Evolutionary conservation across 1,140 invertebrate species (phyloP).

Genomic region (Eumeta japonica): DNA sequence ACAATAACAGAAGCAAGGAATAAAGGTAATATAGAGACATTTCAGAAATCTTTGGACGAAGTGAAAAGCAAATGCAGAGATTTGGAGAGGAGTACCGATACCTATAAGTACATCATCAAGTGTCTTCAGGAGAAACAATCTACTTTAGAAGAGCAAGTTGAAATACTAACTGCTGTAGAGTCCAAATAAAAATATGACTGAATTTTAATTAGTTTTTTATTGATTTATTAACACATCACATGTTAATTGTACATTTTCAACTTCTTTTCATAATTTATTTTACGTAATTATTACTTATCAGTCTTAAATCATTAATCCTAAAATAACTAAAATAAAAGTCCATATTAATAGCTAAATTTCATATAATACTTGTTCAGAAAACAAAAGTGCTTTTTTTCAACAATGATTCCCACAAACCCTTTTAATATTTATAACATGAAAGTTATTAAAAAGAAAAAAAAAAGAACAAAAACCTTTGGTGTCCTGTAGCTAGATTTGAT

Average conservation of each 20-base stretch:
- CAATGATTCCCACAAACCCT: too few species aligned
- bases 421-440: too few species aligned
- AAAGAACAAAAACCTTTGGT: too few species aligned
- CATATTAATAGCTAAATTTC: too few species aligned
- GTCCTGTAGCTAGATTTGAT: too few species aligned
- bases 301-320: too few species aligned
- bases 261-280: background rate
- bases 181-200: constrained; percentile 35
- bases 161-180: constrained; percentile 43
- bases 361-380: too few species aligned
- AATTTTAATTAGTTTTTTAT: background rate
- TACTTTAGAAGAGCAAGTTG: constrained; percentile 46
- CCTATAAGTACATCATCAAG: constrained; percentile 43
- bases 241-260: background rate
- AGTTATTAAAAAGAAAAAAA: too few species aligned
- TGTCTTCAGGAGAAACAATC: constrained; percentile 46
- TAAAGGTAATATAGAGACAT: constrained; percentile 29
- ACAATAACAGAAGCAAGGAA: constrained; percentile 25
- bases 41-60: constrained; percentile 29
- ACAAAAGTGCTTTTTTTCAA: too few species aligned
- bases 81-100: constrained; percentile 29
- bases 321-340: too few species aligned
- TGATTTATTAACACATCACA: background rate
- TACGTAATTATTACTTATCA: too few species aligned
- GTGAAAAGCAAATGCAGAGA: constrained; percentile 21